Evolutionary conservation across 1,140 invertebrate species (phyloP), one percentile per base, ranked within the genome.

Genomic region (Euwallacea similis): DNA sequence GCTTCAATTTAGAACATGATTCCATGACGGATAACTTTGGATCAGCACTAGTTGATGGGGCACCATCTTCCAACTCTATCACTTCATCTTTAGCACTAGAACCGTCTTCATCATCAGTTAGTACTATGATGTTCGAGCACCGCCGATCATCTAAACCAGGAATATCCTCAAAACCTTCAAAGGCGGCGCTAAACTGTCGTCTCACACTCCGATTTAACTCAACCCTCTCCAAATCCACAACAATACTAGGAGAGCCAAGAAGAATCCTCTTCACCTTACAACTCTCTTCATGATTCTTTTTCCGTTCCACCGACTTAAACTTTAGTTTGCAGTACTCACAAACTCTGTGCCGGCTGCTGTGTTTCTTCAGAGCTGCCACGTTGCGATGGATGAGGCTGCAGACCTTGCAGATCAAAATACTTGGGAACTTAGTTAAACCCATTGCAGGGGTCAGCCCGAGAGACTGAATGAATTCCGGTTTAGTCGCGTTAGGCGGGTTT

Each of bases 241-340:
- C 42, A 16, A 69, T 55, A 54, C 46, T 15, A 10, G 50, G 42
- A 44, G 62, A 13, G n/a, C 66, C 70, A 11, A 76, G 16, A 33
- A 33, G 21, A 9, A 67, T 69, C 42, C 62, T 61, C 47, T 72
- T 75, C 6, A 73, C 64, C 9, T 50, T 1, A 58, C 75, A 76
- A 7, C 7, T 42, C 10, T 68, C 56, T 7, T 74, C 43, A 59
- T 76, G 75, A 53, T 69, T 44, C 11, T 69, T 54, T 16, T 71
- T 71, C 15, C n/a, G n/a, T 21, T 65, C 69, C 42, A 75, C 64
- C 6, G 68, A 47, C 43, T 64, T 69, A 62, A 76, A 75, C 63
- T 66, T 70, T n/a, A 69, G 43, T 47, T 61, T 76, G 42, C 75
- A 76, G 41, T 70, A 73, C n/a, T 60, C 68, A 47, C 74, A 76